Percentiles rank a stretch among this genome's conserved stretches.
These are phyloP conservation scores for Neomorphus geoffroyi DNA, from an alignment of 2,797 vertebrate genomes.

Conservation along the genomic window DNA sequence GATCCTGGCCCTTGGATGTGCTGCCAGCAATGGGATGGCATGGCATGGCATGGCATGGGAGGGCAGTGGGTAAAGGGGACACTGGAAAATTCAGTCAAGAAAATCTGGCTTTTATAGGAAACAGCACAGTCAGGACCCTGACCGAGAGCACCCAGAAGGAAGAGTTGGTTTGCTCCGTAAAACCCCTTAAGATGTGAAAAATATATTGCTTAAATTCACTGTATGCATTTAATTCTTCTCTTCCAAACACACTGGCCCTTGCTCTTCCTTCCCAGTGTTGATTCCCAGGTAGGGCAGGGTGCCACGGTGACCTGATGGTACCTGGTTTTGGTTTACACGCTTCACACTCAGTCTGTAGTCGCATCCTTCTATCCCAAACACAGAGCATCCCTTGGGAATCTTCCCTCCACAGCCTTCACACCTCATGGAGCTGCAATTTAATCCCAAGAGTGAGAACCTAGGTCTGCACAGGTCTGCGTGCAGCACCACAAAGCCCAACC, in stretches of 20 bases:
- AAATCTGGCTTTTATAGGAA: not conserved
- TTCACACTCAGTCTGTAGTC: not conserved
- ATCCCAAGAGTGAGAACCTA: not conserved
- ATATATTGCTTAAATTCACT: not conserved
- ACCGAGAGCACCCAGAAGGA: not conserved
- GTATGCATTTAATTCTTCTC: not conserved
- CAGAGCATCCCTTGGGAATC: not conserved
- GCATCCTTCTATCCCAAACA: rapidly evolving
- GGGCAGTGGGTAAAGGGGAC: not conserved
- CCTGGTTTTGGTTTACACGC: not conserved
- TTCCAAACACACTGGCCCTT: not conserved
- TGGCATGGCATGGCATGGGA: not conserved
- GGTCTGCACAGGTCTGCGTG: not conserved
- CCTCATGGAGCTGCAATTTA: not conserved
- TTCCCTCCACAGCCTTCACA: not conserved
- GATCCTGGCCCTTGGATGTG: not conserved
- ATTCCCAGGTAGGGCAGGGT: not conserved
- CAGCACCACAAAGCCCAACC: not conserved
- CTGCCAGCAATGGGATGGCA: rapidly evolving
- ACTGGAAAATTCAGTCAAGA: not conserved
- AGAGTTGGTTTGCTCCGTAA: not conserved
- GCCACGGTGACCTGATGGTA: rapidly evolving
- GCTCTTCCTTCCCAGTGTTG: not conserved
- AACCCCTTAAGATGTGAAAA: not conserved
- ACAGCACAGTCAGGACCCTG: not conserved